Evolutionary conservation across 2,888 invertebrate species (phyloP), one percentile per base, ranked within the genome.

Genomic region (Drosophila borborema): DNA sequence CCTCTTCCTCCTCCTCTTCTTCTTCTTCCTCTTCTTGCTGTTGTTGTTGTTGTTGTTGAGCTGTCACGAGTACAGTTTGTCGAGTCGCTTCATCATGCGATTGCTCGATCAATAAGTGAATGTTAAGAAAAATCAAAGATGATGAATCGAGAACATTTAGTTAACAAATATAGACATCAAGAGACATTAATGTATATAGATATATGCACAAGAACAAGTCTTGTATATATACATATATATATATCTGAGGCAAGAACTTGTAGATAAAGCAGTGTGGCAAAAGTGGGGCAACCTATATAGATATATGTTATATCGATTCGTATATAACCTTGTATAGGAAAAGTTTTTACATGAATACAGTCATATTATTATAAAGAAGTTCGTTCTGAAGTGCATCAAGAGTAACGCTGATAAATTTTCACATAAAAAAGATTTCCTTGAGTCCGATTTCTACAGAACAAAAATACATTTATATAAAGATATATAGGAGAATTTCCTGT

Each of bases 61-160:
- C 54, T 77, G 71, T 55, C 65, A 66, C 43, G 77, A 60, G 59
- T 83, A 86, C 84, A 83, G 83, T 86, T 83, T 74, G 83, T 56
- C 84, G 51, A 18, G 64, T 70, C 70, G 68, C 58, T 67, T 65
- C 23, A 28, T 65, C 23, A 36, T 51, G 23, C 40, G 62, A 68
- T 82, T 80, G 60, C 83, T 23, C 72, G 82, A 82, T 82, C 82
- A 59, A 71, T 66, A 51, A 64, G 23, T 49, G 10, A 53, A 49
- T 48, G 41, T 74, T 62, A 66, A 51, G 20, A 48, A 9, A 9
- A 36, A 9, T 38, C 6, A 0, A 18, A 51, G 51, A 18, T 51
- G 49, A 31, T 31, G 10, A 18, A 51, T 51, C 34, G 31, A 34
- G 28, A 34, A 12, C n/a, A 9, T 31, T 49, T n/a, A 10, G 49